These are phyloP conservation scores for Plecotus auritus DNA, from an alignment of 2,113 vertebrate genomes.

Conservation along the genomic window DNA sequence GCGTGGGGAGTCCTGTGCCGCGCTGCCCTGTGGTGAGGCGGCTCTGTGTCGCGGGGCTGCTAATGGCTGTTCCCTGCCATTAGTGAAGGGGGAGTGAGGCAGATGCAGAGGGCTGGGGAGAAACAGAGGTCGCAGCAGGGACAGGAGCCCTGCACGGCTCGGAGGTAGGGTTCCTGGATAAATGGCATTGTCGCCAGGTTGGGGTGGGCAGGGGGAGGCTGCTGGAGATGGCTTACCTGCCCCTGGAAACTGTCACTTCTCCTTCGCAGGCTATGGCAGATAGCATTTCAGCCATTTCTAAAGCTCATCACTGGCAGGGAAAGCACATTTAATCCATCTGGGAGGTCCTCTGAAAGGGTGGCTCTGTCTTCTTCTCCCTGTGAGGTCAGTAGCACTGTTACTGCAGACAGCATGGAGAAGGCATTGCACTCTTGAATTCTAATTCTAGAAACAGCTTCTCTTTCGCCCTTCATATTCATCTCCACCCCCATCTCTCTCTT, in stretches of 20 bases:
- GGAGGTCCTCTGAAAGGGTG: conserved; percentile 67
- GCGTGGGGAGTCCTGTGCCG: background rate
- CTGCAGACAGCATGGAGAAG: conserved; percentile 39
- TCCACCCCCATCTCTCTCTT: background rate
- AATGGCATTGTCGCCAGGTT: background rate
- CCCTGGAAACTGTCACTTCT: conserved; percentile 60
- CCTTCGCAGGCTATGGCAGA: conserved; percentile 22
- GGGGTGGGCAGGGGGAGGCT: conserved; percentile 24
- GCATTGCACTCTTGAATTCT: background rate
- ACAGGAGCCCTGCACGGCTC: conserved; percentile 52
- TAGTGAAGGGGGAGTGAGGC: conserved; percentile 8
- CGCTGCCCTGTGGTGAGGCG: background rate
- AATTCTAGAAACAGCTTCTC: background rate
- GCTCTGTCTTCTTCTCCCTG: conserved; percentile 60
- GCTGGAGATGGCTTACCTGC: conserved; percentile 38
- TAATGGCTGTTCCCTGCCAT: background rate
- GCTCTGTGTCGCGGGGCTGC: background rate
- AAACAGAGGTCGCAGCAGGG: conserved; percentile 38
- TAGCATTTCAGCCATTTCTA: conserved; percentile 67
- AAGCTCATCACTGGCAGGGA: conserved; percentile 64
- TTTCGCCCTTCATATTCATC: no score
- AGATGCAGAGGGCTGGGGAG: conserved; percentile 38
- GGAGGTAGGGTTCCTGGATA: conserved; percentile 64
- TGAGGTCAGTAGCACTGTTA: conserved; percentile 44
- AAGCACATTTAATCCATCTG: conserved; percentile 63